Conservation (phyloP, 2,113 vertebrate genomes). For the Colossoma macropomum region DNA sequence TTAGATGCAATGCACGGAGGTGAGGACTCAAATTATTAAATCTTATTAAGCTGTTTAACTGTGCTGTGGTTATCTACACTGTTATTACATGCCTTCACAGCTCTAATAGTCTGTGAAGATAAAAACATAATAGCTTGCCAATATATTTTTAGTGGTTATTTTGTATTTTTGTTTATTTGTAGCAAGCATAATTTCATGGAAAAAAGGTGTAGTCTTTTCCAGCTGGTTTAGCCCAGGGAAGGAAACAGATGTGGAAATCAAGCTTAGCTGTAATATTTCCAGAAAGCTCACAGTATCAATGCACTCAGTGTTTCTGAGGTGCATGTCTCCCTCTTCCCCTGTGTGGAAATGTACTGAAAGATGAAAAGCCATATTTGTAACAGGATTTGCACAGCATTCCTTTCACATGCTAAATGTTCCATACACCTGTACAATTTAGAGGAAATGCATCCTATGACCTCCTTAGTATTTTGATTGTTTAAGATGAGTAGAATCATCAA, state of each 20-base stretch:
- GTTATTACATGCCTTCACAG: background rate
- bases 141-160: too few species aligned
- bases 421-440: background rate
- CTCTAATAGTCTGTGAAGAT: too few species aligned
- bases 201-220: background rate
- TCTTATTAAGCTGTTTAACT: background rate
- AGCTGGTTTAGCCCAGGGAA: background rate
- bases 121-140: too few species aligned
- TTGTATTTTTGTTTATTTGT: too few species aligned
- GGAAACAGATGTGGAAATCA: background rate
- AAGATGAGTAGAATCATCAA: too few species aligned
- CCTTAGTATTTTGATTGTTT: background rate
- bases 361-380: background rate
- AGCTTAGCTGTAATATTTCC: background rate
- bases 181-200: background rate
- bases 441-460: background rate
- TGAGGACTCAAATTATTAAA: slow-evolving; percentile 58
- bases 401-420: background rate
- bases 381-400: background rate
- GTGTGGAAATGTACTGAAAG: background rate
- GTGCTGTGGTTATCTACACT: background rate
- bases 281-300: background rate
- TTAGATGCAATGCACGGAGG: slow-evolving; percentile 99
- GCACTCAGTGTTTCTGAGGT: background rate
- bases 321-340: background rate